Evolutionary conservation across 2,113 vertebrate genomes (phyloP).

Genomic region (Channa maculata): DNA sequence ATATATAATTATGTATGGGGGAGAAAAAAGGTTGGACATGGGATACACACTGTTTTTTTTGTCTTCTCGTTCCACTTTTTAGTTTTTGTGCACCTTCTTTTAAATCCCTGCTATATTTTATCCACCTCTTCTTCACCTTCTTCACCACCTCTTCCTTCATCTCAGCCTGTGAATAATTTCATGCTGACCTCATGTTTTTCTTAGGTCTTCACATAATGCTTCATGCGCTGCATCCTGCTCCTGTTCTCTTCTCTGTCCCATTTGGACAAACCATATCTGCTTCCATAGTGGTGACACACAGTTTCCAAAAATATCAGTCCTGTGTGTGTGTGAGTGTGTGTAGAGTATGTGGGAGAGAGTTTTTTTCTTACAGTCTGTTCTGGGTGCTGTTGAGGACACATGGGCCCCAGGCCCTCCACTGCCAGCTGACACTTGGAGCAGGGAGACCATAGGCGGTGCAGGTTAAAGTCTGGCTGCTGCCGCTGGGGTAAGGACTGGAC

Average conservation of each 20-base stretch:
- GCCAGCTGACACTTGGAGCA: conserved; percentile 89
- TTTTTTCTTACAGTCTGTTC: conserved; percentile 85
- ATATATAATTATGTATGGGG: neutral
- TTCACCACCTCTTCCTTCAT: neutral
- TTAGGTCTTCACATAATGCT: conserved; percentile 17
- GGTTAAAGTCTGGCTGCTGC: conserved; percentile 92
- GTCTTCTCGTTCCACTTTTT: conserved; percentile 5
- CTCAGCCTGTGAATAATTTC: conserved; percentile 33
- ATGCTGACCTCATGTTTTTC: conserved; percentile 29
- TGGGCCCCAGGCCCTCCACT: conserved; percentile 95
- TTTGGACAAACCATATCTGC: conserved; percentile 23
- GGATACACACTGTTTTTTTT: conserved; percentile 13
- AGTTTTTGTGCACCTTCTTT: conserved; percentile 10
- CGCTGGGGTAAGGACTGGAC: conserved; percentile 89
- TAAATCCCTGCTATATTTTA: conserved; percentile 21
- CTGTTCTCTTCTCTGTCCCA: conserved; percentile 11
- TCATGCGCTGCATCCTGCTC: conserved; percentile 22
- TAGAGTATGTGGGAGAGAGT: neutral
- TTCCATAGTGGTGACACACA: conserved; percentile 10
- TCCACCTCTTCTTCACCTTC: conserved; percentile 15
- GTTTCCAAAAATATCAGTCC: neutral
- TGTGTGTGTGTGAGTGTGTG: neutral
- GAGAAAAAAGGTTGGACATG: conserved; percentile 9
- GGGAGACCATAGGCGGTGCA: conserved; percentile 93
- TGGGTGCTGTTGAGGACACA: conserved; percentile 86